Evolutionary conservation across 1,140 invertebrate species (phyloP), one percentile per base, ranked within the genome.

Genomic region (Hydropsyche tenuis): DNA sequence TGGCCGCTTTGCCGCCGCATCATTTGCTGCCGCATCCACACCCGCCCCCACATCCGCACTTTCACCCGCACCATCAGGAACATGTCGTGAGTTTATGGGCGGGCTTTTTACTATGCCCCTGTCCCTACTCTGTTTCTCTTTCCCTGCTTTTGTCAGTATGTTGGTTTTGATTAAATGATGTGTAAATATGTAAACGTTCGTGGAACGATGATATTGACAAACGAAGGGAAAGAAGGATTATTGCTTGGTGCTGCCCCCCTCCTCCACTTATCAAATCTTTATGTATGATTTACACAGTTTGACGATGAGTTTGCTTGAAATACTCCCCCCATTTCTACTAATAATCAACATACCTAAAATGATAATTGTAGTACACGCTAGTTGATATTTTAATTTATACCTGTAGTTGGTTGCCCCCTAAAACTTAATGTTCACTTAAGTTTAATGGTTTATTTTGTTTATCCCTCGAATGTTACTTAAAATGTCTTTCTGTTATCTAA

Each of bases 1-100:
- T 88, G 88, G 91, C 90, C 86, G 90, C 90, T 81, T 88, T 92
- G 87, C 90, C 91, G 85, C 90, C 90, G 82, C 89, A 90, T 85
- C 90, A 91, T 86, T 87, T 92, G 83, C 86, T 85, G 79, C 82
- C 81, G 79, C 81, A 81, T 79, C 68, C 78, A 45, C 78, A 72
- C 74, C 73, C 69, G 51, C 53, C 74, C 73, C 66, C 76, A 75
- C 66, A 76, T 79, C 82, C 81, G 82, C 81, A 81, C 79, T 79
- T 79, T 51, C 73, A 74, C 62, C 62, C 63, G 45, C 70, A 75
- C 69, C 74, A 75, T 30, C 73, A 70, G 73, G 68, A 70, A 48
- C 73, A 75, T 63, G 68, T 66, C 73, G 68, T 71, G 73, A 71
- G 69, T 75, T 72, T 70, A 70, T 70, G 68, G 68, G 68, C 68